Evolutionary conservation across 2,888 invertebrate genomes (phyloP).

Genomic region (Epinotia nisella): DNA sequence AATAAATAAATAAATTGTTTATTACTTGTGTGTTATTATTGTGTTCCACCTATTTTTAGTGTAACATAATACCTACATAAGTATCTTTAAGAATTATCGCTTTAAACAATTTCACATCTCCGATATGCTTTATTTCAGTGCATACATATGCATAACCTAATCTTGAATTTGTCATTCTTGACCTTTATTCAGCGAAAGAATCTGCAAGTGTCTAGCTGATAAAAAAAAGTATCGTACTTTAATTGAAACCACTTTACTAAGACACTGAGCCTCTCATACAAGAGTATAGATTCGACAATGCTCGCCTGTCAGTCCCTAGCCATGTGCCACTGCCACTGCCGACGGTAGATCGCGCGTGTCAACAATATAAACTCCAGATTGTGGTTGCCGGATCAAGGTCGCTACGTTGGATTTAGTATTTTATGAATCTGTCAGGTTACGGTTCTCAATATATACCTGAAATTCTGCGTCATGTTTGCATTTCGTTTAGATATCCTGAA

Average conservation of each 20-base stretch:
- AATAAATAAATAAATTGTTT: too few relatives aligned
- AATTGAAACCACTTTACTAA: slow-evolving; percentile 10
- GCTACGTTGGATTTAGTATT: slow-evolving; percentile 45
- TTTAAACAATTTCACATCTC: too few relatives aligned
- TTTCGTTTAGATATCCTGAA: not conserved
- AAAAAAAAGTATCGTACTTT: not conserved
- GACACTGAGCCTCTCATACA: slow-evolving; percentile 64
- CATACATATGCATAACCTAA: too few relatives aligned
- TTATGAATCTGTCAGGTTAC: slow-evolving; percentile 34
- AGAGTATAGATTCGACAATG: slow-evolving; percentile 60
- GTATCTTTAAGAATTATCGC: too few relatives aligned
- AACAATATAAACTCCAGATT: slow-evolving; percentile 67
- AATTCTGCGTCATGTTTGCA: not conserved
- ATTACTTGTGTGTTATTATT: too few relatives aligned
- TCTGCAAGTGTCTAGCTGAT: not conserved
- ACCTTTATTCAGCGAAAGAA: too few relatives aligned
- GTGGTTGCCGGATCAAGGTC: slow-evolving; percentile 48
- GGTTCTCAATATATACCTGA: slow-evolving; percentile 10
- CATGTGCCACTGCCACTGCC: slow-evolving; percentile 71
- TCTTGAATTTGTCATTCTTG: too few relatives aligned
- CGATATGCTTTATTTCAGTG: too few relatives aligned
- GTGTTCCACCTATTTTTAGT: too few relatives aligned
- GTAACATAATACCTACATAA: too few relatives aligned
- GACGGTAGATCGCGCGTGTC: slow-evolving; percentile 63
- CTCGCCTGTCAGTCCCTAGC: slow-evolving; percentile 55